phyloP scores from a whole-genome alignment of 2,797 vertebrate genomes.

The Urosaurus nigricauda region DNA sequence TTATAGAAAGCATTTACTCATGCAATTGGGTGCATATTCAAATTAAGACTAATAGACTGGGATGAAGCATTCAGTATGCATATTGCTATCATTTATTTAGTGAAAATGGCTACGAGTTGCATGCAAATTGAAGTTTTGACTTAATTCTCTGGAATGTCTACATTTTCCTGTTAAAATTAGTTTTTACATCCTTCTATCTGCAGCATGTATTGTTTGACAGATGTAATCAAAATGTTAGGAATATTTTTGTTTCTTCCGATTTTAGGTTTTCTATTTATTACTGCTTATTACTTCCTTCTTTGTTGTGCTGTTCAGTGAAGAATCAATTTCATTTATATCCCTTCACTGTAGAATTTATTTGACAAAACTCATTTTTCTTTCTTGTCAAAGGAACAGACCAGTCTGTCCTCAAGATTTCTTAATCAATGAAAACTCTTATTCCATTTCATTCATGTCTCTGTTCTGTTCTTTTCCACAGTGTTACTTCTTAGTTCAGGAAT shows the following conservation, averaged over 20 bases:
- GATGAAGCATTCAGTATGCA: neutral
- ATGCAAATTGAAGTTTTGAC: neutral
- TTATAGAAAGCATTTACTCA: neutral
- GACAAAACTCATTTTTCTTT: conserved; percentile 11
- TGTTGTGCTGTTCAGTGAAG: conserved; percentile 30
- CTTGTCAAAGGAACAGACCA: neutral
- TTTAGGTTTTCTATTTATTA: neutral
- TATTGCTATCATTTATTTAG: neutral
- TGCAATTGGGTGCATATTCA: neutral
- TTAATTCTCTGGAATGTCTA: neutral
- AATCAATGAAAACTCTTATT: neutral
- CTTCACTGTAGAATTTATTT: conserved; percentile 11
- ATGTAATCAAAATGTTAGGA: neutral
- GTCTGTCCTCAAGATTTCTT: conserved; percentile 1
- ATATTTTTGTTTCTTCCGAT: neutral
- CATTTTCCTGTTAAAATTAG: neutral
- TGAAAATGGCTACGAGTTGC: neutral
- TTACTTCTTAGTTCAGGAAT: neutral
- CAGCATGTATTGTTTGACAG: neutral
- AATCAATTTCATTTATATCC: neutral
- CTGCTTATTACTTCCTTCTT: neutral
- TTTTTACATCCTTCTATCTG: neutral
- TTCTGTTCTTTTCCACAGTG: neutral
- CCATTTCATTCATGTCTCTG: conserved; percentile 16
- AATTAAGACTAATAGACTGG: neutral